phyloP scores from a whole-genome alignment of 2,797 vertebrate species.

The Neomorphus geoffroyi region DNA sequence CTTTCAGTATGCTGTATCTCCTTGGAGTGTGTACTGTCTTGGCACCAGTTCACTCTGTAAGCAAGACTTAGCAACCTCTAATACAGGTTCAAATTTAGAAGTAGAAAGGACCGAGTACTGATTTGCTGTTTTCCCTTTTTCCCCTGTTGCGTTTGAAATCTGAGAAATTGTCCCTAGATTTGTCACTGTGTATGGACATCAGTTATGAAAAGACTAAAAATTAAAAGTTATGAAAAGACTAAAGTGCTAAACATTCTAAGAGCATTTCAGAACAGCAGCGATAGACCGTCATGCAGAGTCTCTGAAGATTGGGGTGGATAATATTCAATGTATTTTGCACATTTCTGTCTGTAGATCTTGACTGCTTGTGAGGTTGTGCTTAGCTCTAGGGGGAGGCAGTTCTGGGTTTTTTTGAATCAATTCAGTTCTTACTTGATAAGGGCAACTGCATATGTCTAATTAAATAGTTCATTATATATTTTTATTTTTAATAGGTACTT shows the following conservation, averaged over 20 bases:
- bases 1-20: conserved; percentile 63
- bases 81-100: conserved; percentile 51
- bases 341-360: neutral
- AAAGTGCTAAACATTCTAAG: neutral
- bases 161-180: neutral
- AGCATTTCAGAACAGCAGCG: neutral
- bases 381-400: neutral
- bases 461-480: neutral
- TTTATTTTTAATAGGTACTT: neutral
- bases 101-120: neutral
- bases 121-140: neutral
- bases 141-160: neutral
- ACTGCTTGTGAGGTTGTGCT: neutral
- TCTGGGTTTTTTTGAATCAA: neutral
- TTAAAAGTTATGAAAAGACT: neutral
- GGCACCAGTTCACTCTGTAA: conserved; percentile 64
- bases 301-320: conserved; percentile 8
- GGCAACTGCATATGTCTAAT: neutral
- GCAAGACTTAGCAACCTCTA: conserved; percentile 58
- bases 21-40: conserved; percentile 62
- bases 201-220: neutral
- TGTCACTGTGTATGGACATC: neutral
- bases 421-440: neutral
- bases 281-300: neutral
- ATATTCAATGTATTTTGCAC: neutral